Evolutionary conservation across 2,797 vertebrate genomes (phyloP).

Genomic region (Platyrinchus mystaceus): DNA sequence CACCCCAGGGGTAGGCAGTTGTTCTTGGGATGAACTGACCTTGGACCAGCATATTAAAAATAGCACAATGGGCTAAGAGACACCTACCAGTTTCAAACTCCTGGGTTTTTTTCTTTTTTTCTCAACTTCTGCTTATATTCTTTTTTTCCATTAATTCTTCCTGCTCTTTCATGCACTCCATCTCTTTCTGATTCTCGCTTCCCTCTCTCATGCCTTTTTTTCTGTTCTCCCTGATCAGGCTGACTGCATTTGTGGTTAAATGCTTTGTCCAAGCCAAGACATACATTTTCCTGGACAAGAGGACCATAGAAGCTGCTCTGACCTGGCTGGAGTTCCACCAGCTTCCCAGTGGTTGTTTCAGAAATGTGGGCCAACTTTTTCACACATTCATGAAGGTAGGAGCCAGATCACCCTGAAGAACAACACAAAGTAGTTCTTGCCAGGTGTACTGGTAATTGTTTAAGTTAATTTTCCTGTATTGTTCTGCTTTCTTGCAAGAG

Average conservation of each 20-base stretch:
- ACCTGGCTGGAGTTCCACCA: slow-evolving; percentile 79
- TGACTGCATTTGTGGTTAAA: slow-evolving; percentile 90
- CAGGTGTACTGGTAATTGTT: not conserved
- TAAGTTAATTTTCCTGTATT: not conserved
- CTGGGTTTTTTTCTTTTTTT: not conserved
- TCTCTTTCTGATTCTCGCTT: not conserved
- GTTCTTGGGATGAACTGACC: not conserved
- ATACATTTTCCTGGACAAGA: slow-evolving; percentile 80
- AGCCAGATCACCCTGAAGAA: not conserved
- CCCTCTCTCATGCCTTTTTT: not conserved
- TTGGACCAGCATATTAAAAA: not conserved
- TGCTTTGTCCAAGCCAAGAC: slow-evolving; percentile 80
- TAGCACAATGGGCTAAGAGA: not conserved
- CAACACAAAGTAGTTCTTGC: not conserved
- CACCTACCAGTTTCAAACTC: not conserved
- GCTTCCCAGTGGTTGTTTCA: slow-evolving; percentile 77
- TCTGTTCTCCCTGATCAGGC: slow-evolving; percentile 68
- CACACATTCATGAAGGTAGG: slow-evolving; percentile 82
- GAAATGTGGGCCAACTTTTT: slow-evolving; percentile 82
- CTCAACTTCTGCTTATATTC: not conserved
- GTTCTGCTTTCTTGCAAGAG: not conserved
- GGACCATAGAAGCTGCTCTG: slow-evolving; percentile 72
- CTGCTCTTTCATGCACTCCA: not conserved
- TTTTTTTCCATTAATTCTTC: not conserved
- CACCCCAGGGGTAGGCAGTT: not conserved